Base-by-base conservation (phyloP, 1,140 invertebrate genomes). In the Oncopeltus fasciatus region DNA sequence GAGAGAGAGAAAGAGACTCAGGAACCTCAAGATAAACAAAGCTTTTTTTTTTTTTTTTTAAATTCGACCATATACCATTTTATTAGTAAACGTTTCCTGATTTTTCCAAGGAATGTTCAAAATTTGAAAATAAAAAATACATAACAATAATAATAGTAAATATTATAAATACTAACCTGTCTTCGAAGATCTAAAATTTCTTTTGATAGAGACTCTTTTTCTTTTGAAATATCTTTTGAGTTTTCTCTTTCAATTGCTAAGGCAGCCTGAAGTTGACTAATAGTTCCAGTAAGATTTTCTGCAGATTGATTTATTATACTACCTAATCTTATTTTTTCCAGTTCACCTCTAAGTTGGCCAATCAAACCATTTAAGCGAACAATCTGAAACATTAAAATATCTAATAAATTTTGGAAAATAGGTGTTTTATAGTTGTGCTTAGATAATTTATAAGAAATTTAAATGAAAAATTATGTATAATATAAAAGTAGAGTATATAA, bases 101-200 rank as follows among this genome's bases (percentile, higher is more conserved):
- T n/a, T n/a, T n/a, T n/a, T n/a, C n/a, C n/a, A n/a, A n/a, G n/a
- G n/a, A n/a, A n/a, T n/a, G n/a, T n/a, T n/a, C n/a, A n/a, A n/a
- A n/a, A n/a, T n/a, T n/a, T n/a, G n/a, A n/a, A n/a, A n/a, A n/a
- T n/a, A n/a, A n/a, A n/a, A n/a, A n/a, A n/a, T 38, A 38, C 31
- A 38, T 38, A 38, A 8, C 31, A 38, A 38, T 5, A 38, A 38
- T 8, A 38, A 38, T 38, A 38, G n/a, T n/a, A n/a, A n/a, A n/a
- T 16, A 44, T 44, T 2, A 44, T 12, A 44, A 20, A 3, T 2
- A 44, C 31, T 29, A 38, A 68, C 67, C 61, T 68, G 66, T 64
- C 65, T 57, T 31, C 49, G 56, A 16, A 68, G 56, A 63, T 68
- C 68, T 2, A 61, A 38, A 59, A 64, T 64, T 57, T 68, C 66